Evolutionary conservation across 2,797 vertebrate species (phyloP).

Genomic region (Anisognathus igniventris): DNA sequence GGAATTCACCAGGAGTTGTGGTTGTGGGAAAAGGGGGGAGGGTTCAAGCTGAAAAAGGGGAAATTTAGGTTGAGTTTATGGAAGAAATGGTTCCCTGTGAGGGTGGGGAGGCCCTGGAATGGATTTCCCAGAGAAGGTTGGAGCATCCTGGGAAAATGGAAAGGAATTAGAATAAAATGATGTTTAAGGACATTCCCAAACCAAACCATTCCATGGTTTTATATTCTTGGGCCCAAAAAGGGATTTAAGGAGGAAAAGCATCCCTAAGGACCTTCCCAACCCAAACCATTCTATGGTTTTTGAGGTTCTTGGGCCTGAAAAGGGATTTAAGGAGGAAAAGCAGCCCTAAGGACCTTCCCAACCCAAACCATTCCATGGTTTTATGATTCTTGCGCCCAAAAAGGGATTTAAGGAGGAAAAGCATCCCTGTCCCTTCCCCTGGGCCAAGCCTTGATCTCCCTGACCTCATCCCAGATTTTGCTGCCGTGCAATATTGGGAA

Average conservation of each 20-base stretch:
- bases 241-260: neutral
- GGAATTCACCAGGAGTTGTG: neutral
- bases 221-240: neutral
- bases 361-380: neutral
- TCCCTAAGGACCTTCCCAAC: too few relatives aligned
- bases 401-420: neutral
- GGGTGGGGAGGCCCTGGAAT: neutral
- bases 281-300: too few relatives aligned
- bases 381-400: neutral
- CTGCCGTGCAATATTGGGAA: neutral
- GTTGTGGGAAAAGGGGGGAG: neutral
- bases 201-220: fast-evolving
- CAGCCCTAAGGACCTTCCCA: neutral
- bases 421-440: neutral
- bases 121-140: neutral
- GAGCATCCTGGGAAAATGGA: neutral
- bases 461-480: neutral
- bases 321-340: too few relatives aligned
- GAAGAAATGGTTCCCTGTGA: neutral
- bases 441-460: neutral
- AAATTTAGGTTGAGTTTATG: neutral
- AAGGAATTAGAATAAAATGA: fast-evolving
- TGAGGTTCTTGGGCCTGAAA: neutral
- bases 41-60: neutral
- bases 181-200: neutral